Conservation (phyloP, 2,888 invertebrate species). For the Sesia apiformis region DNA sequence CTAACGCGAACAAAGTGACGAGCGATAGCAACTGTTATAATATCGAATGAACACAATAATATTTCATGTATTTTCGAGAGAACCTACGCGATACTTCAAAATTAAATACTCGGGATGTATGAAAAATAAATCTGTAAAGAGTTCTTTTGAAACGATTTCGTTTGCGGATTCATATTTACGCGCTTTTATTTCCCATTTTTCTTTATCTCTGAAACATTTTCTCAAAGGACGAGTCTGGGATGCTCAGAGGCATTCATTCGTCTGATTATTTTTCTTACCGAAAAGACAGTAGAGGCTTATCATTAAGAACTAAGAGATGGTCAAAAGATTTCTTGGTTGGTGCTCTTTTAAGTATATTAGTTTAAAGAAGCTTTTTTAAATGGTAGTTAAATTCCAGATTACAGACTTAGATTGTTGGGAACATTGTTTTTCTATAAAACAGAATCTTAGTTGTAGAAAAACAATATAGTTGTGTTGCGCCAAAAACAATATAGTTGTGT, state of each 20-base stretch:
- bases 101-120: conserved; percentile 6
- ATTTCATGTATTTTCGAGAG: neutral
- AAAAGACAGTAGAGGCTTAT: conserved; percentile 42
- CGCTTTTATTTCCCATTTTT: conserved; percentile 24
- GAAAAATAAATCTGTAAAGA: conserved; percentile 35
- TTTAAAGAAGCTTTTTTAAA: neutral
- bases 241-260: conserved; percentile 55
- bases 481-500: too few species aligned
- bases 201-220: conserved; percentile 49
- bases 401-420: too few species aligned
- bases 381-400: too few species aligned
- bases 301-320: conserved; percentile 32
- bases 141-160: conserved; percentile 44
- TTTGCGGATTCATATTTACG: conserved; percentile 35
- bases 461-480: too few species aligned
- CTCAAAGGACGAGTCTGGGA: conserved; percentile 52
- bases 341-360: conserved; percentile 1
- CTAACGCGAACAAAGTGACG: too few species aligned
- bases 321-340: conserved; percentile 6
- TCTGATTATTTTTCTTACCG: conserved; percentile 51
- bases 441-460: too few species aligned
- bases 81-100: neutral
- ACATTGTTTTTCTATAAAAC: too few species aligned
- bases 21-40: too few species aligned
- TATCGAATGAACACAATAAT: neutral